phyloP scores from a whole-genome alignment of 2,113 vertebrate species.

The Oreocharis arfaki region DNA sequence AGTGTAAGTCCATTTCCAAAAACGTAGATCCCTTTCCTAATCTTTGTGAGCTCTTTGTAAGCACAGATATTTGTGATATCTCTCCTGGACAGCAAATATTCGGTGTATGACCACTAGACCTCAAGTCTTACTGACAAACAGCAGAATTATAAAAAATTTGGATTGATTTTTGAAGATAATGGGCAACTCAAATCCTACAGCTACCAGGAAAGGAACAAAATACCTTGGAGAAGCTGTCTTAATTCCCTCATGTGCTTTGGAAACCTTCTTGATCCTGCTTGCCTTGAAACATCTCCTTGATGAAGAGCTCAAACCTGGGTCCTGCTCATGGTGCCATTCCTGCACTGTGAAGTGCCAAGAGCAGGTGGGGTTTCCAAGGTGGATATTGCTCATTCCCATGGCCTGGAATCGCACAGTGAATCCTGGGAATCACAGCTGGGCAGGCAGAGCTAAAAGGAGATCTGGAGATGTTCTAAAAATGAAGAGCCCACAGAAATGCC shows the following conservation, averaged over 20 bases:
- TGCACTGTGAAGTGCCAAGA: rapidly evolving
- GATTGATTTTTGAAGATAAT: neutral
- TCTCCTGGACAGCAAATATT: neutral
- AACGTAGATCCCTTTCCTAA: neutral
- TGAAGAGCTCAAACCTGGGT: neutral
- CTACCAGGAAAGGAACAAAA: neutral
- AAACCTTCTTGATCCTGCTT: neutral
- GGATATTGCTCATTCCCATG: neutral
- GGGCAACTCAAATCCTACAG: neutral
- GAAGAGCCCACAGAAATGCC: neutral
- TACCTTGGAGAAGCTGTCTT: neutral
- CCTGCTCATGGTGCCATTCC: neutral
- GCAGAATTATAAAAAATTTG: neutral
- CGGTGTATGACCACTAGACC: neutral
- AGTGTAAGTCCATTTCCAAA: neutral
- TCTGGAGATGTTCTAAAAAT: neutral
- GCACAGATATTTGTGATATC: neutral
- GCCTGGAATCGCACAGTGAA: neutral
- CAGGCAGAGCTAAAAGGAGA: neutral
- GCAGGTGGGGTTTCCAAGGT: neutral
- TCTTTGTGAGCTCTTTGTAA: neutral
- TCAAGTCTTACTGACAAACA: neutral
- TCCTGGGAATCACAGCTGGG: neutral
- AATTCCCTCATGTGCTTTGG: neutral
- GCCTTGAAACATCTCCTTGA: neutral